Conservation (phyloP, 1,140 invertebrate genomes). For the Macrobrachium nipponense region DNA sequence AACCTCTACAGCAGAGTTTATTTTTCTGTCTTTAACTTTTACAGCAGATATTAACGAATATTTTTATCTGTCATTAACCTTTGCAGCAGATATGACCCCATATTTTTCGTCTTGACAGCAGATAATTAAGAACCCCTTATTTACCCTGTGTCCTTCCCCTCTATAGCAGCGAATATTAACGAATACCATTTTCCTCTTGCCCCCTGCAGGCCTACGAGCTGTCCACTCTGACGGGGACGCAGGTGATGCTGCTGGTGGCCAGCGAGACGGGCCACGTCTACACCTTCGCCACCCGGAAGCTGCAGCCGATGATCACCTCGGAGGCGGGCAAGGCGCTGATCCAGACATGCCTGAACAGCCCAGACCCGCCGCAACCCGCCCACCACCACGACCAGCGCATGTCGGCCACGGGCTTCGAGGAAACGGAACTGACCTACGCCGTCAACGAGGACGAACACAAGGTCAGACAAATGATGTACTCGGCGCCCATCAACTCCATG, state of each 20-base stretch:
- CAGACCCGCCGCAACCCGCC: conserved; percentile 82
- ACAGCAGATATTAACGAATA: no score
- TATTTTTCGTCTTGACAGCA: no score
- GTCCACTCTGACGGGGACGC: conserved; percentile 98
- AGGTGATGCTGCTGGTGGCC: conserved; percentile 97
- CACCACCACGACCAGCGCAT: conserved; percentile 85
- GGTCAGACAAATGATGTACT: conserved; percentile 91
- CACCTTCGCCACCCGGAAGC: conserved; percentile 98
- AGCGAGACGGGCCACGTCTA: conserved; percentile 99
- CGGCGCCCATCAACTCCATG: conserved; percentile 64
- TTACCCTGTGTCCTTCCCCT: no score
- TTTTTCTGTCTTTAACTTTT: no score
- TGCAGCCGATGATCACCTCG: conserved; percentile 99
- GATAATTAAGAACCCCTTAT: no score
- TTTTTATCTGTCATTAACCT: no score
- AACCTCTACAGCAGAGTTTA: no score
- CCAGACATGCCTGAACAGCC: conserved; percentile 98
- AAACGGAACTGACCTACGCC: conserved; percentile 97
- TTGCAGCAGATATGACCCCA: no score
- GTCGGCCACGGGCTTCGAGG: conserved; percentile 98
- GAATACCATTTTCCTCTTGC: no score
- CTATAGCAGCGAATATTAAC: no score
- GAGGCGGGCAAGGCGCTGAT: conserved; percentile 98
- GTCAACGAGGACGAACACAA: conserved; percentile 94
- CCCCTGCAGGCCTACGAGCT: conserved; percentile 99